Conservation (phyloP, 2,113 vertebrate genomes). For the Tringa solitaria region DNA sequence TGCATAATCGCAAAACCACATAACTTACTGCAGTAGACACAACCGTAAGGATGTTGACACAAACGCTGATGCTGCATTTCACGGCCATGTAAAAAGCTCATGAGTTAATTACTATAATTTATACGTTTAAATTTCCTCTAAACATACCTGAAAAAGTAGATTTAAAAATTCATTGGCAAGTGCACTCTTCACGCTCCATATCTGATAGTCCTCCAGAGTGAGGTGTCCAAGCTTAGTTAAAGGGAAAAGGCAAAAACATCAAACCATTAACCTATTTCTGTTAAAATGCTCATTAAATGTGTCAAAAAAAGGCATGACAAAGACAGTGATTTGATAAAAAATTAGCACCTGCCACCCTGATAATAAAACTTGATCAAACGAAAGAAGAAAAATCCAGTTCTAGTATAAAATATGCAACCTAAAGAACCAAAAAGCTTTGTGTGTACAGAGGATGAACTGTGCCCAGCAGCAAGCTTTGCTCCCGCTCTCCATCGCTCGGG, state of each 20-base stretch:
- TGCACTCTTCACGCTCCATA: conserved; percentile 97
- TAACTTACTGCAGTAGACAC: neutral
- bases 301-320: neutral
- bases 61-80: neutral
- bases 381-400: neutral
- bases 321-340: neutral
- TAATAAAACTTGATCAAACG: neutral
- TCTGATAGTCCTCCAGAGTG: conserved; percentile 98
- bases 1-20: neutral
- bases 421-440: neutral
- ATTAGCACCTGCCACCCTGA: neutral
- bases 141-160: conserved; percentile 93
- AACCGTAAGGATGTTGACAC: neutral
- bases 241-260: neutral
- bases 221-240: conserved; percentile 85
- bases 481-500: neutral
- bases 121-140: neutral
- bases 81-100: neutral
- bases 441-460: neutral
- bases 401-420: neutral
- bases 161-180: conserved; percentile 98
- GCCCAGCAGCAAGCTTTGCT: neutral
- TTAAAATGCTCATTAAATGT: neutral
- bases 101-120: neutral
- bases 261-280: neutral